phyloP scores from a whole-genome alignment of 1,140 invertebrate species.

The Leguminivora glycinivorella region DNA sequence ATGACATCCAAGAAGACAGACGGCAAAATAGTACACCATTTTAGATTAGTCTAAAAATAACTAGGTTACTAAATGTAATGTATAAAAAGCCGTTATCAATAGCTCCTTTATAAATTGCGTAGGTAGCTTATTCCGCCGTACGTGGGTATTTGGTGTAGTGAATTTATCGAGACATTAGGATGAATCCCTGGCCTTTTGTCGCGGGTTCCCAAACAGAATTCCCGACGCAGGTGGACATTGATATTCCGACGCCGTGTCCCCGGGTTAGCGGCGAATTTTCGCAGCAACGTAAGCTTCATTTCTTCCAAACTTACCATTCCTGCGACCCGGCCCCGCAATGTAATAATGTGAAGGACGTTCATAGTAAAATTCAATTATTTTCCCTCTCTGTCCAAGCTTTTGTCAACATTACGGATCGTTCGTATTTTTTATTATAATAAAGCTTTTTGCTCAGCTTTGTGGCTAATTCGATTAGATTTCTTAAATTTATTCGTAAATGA shows the following conservation, averaged over 20 bases:
- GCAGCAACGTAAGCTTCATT: conserved; percentile 39
- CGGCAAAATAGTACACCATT: no score
- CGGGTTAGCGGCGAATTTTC: conserved; percentile 38
- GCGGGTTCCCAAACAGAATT: conserved; percentile 33
- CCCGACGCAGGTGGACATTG: conserved; percentile 39
- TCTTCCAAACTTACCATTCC: conserved; percentile 37
- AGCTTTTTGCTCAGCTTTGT: conserved; percentile 37
- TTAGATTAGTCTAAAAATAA: background rate
- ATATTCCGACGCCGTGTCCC: conserved; percentile 41
- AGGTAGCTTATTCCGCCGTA: background rate
- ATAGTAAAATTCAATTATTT: conserved; percentile 51
- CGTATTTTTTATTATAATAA: conserved; percentile 40
- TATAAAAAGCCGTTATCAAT: background rate
- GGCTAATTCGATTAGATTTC: conserved; percentile 35
- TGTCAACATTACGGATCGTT: conserved; percentile 35
- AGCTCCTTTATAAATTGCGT: conserved; percentile 8
- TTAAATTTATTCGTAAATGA: conserved; percentile 25
- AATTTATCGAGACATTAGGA: conserved; percentile 34
- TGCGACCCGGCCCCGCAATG: conserved; percentile 39
- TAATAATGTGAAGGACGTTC: conserved; percentile 46
- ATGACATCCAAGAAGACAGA: no score
- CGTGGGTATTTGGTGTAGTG: conserved; percentile 28
- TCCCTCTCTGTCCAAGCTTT: conserved; percentile 35
- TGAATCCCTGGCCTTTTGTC: conserved; percentile 36
- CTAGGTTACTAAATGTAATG: background rate